Evolutionary conservation across 2,113 vertebrate genomes (phyloP), one percentile per base, ranked within the genome.

Genomic region (Cephalopterus ornatus): DNA sequence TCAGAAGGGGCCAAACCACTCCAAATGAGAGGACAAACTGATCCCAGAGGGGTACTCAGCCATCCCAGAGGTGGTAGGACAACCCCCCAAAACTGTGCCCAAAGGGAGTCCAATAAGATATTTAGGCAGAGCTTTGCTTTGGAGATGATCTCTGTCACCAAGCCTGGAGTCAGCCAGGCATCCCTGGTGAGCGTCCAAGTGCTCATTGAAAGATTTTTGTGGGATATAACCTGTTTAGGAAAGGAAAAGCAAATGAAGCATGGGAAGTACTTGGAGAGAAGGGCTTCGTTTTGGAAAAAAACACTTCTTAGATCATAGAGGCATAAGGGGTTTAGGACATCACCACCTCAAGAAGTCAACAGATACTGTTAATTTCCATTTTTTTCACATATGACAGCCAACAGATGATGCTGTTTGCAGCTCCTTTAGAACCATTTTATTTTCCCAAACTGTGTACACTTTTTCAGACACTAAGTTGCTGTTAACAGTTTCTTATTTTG

Each of bases 61-160:
- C 6, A 27, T 39, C 46, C 47, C 41, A 66, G 15, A 62, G 12
- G 20, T 56, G 12, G 61, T 37, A 74, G 30, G 50, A 66, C 15
- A 94, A 33, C 30, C 23, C 8, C 17, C 9, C 47, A 71, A 74
- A 79, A 58, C 28, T 46, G 12, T 26, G 13, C 14, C 42, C 18
- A 53, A 75, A 70, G 8, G 21, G 4, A 24, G 13, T 17, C 20
- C 13, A 47, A 28, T 74, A 27, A 78, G 50, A 39, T 50, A 55
- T 35, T 35, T 11, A 33, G 12, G 4, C 7, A 32, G 62, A 63
- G 14, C 52, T 28, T 92, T 44, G 13, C 32, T 85, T 79, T 2
- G 4, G 23, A 66, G 30, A 28, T 39, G 35, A 82, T 58, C 18
- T 26, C 22, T 0, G 0, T 46, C 11, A 30, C 28, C 3, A 3